Evolutionary conservation across 2,797 vertebrate genomes (phyloP), one percentile per base, ranked within the genome.

Genomic region (Smutsia temminckii): DNA sequence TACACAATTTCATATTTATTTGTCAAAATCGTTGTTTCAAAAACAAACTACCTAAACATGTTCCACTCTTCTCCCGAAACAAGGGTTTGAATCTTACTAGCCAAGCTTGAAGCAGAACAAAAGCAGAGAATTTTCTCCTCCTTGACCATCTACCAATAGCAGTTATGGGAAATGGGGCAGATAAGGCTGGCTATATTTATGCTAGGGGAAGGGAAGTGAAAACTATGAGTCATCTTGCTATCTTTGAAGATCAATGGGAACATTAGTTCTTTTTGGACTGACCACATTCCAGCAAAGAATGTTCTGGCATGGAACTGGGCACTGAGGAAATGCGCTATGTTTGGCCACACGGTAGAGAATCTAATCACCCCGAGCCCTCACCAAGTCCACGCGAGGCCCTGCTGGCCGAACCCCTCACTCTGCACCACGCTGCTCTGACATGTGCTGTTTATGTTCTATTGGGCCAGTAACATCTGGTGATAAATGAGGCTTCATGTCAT

Each of bases 171-270:
- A 90, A 88, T 0, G 0, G 71, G 55, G n/a, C 72, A 32, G 92
- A 93, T 55, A 75, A 63, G 63, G 18, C 77, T 20, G 64, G 64
- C 55, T 91, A 64, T 93, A 83, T 59, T 29, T 89, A 93, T 42
- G 97, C 96, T 69, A 61, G 42, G 97, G 87, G 75, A 74, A 85
- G 84, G 85, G 91, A 55, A 94, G 84, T 80, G 49, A 94, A 55
- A 46, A 49, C 7, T 71, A 85, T 95, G 88, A 96, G 95, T 97
- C 46, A 72, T 61, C 84, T 57, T 40, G 88, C 95, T 97, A 93
- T 95, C 93, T 93, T 61, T 89, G 94, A 90, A 66, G 94, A 95
- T 95, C 97, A 96, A 91, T 79, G 87, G 97, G 96, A 96, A 86
- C 12, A 49, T 63, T 89, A 97, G 85, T 87, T 84, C 80, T 93